Conservation (phyloP, 2,113 vertebrate genomes). For the Gobius niger region DNA sequence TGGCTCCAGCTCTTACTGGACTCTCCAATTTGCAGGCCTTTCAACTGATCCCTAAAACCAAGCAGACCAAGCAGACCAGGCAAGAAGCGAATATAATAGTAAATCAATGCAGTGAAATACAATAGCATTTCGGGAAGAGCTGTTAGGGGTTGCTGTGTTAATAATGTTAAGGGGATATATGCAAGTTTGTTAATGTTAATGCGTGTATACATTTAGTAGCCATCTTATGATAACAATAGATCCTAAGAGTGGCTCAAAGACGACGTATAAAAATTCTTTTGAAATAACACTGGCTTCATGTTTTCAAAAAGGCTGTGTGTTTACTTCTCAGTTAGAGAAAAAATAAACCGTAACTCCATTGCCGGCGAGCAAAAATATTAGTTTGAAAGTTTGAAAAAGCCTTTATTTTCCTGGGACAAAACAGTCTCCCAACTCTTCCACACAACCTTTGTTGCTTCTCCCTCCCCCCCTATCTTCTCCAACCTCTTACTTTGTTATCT, state of each 20-base stretch:
- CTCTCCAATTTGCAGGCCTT: conserved; percentile 45
- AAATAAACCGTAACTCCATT: neutral
- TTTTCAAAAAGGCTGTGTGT: no score
- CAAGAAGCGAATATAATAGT: conserved; percentile 6
- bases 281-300: no score
- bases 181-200: neutral
- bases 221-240: neutral
- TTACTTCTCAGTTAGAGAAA: neutral
- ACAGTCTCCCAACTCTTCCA: neutral
- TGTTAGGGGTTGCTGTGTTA: neutral
- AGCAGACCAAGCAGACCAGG: neutral
- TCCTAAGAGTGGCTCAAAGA: neutral
- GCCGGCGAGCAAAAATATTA: neutral
- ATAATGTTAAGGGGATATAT: neutral
- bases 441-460: neutral
- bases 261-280: no score
- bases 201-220: neutral
- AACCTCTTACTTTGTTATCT: neutral
- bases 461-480: neutral
- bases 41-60: conserved; percentile 32
- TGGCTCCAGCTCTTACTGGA: conserved; percentile 18
- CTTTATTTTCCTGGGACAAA: neutral
- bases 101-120: neutral
- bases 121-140: conserved; percentile 5
- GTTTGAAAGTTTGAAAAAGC: neutral